Conservation (phyloP, 2,797 vertebrate genomes). For the Chelonia mydas region DNA sequence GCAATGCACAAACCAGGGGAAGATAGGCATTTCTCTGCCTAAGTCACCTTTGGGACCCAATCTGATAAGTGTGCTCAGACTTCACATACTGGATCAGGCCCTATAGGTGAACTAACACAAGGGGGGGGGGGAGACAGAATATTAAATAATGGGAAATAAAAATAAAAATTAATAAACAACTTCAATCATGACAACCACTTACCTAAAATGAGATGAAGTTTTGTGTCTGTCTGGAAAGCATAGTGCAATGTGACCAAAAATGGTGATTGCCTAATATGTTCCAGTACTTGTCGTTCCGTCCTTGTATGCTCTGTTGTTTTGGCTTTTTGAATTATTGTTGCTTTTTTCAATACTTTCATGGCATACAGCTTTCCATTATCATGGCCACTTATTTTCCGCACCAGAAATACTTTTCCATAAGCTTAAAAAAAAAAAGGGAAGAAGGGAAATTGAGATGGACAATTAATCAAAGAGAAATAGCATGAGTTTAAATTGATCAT, state of each 20-base stretch:
- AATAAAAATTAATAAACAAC: neutral
- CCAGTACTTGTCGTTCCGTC: constrained; percentile 95
- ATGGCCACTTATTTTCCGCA: constrained; percentile 96
- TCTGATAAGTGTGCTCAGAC: neutral
- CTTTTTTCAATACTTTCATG: constrained; percentile 99
- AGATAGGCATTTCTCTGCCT: neutral
- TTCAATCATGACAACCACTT: constrained; percentile 49
- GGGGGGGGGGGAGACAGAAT: neutral
- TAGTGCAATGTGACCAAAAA: constrained; percentile 98
- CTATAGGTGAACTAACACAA: neutral
- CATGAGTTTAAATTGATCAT: neutral
- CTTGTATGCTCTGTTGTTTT: constrained; percentile 97
- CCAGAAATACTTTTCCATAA: constrained; percentile 97
- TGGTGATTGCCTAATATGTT: constrained; percentile 95
- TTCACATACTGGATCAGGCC: neutral
- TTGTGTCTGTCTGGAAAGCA: constrained; percentile 98
- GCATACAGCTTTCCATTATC: constrained; percentile 95
- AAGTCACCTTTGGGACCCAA: neutral
- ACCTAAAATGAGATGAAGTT: constrained; percentile 99
- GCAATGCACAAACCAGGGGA: neutral
- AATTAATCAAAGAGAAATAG: neutral
- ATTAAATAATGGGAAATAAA: neutral
- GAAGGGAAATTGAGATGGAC: neutral
- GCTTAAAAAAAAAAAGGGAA: constrained; percentile 78
- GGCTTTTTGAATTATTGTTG: constrained; percentile 97